Evolutionary conservation across 2,888 invertebrate species (phyloP), one percentile per base, ranked within the genome.

Genomic region (Pycnomerus fuliginosus): DNA sequence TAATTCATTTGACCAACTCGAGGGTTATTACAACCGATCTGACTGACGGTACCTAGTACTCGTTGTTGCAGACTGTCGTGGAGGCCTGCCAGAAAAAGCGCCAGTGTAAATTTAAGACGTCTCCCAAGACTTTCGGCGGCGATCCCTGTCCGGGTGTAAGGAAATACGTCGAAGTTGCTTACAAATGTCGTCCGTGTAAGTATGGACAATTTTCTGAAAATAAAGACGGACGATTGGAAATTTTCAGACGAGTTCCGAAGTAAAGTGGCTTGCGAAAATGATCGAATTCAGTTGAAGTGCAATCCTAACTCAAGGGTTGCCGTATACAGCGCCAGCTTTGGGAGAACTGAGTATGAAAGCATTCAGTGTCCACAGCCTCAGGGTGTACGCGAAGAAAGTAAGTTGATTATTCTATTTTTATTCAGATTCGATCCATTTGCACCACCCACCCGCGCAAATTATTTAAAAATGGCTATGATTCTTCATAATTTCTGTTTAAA

Each of bases 151-250:
- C 94, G 7, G 87, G 87, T 13, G 85, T 90, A 45, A 80, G 88
- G 53, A 94, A 96, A 74, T 95, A 92, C 77, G 89, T 95, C 56
- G 93, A 95, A 76, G 91, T 96, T 53, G 91, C 91, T 60, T 97
- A 93, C 77, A 95, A 95, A 76, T 97, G 97, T 79, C 83, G 91
- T 74, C 97, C 97, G 67, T 90, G 96, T 96, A 79, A 90, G 90
- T 87, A 37, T 31, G 22, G 29, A 35, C 22, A 48, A 33, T 34
- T 43, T 31, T 20, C 20, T 8, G 32, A 45, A 38, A 37, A 24
- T 36, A 23, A 16, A 43, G 13, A 25, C 16, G 24, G 15, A 29
- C n/a, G 13, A 11, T 5, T 3, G 7, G 28, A 24, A 16, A 36
- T 43, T 65, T 77, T 62, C 82, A 95, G 95, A 90, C 73, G 92